Evolutionary conservation across 64 coral and sea anemone species (phyloP).

Genomic region (Trachythela sp.): DNA sequence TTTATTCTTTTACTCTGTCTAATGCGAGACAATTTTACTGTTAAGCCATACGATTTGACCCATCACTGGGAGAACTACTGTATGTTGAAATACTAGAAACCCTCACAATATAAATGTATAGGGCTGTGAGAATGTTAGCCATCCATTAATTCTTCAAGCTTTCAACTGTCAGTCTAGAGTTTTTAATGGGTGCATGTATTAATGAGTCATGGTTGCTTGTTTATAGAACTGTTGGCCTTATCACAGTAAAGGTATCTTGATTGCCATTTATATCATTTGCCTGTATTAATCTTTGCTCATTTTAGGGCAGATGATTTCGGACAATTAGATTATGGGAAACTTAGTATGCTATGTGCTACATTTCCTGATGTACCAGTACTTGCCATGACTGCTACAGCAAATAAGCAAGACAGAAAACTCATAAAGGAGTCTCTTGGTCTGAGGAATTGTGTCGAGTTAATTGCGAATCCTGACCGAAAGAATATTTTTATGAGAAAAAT

Average conservation of each 20-base stretch:
- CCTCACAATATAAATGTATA: too few relatives aligned
- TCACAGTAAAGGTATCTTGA: too few relatives aligned
- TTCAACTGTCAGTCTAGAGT: too few relatives aligned
- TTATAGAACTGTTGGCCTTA: too few relatives aligned
- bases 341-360: neutral
- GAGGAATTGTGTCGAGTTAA: neutral
- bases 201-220: too few relatives aligned
- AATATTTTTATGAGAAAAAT: conserved; percentile 27
- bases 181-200: too few relatives aligned
- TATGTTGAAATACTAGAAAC: too few relatives aligned
- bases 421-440: conserved; percentile 32
- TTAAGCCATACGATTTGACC: neutral
- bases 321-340: neutral
- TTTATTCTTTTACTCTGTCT: too few relatives aligned
- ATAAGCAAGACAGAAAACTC: neutral
- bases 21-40: too few relatives aligned
- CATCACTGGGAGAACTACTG: neutral
- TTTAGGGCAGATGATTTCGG: neutral
- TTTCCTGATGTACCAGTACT: neutral
- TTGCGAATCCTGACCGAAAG: neutral
- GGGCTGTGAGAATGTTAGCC: too few relatives aligned
- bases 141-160: too few relatives aligned
- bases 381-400: conserved; percentile 19
- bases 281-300: neutral
- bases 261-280: neutral